phyloP scores from a whole-genome alignment of 2,888 invertebrate genomes.

The Pseudoips prasinana region DNA sequence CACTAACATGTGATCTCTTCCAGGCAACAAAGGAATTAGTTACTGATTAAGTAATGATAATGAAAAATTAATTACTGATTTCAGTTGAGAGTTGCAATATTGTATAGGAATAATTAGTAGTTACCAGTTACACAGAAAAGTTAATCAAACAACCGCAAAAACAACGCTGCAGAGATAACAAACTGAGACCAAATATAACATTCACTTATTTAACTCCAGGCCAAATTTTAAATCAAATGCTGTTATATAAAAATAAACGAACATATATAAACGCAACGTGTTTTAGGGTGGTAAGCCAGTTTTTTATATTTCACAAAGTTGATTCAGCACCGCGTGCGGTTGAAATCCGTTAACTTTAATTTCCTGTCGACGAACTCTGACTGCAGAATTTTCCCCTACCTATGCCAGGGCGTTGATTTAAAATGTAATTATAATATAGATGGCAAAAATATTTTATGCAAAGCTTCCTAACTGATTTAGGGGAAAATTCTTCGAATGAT shows the following conservation, averaged over 20 bases:
- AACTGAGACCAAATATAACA: neutral
- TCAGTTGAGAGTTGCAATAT: too few relatives aligned
- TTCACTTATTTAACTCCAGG: neutral
- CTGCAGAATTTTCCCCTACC: constrained; percentile 22
- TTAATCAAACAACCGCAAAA: neutral
- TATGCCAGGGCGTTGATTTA: constrained; percentile 6
- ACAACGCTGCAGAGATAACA: constrained; percentile 1
- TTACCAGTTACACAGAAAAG: neutral
- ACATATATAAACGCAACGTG: constrained; percentile 1
- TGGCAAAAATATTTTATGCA: too few relatives aligned
- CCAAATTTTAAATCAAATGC: constrained; percentile 6
- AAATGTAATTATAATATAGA: neutral
- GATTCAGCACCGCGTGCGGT: constrained; percentile 22
- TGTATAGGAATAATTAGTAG: too few relatives aligned
- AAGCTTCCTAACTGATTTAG: too few relatives aligned
- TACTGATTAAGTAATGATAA: too few relatives aligned
- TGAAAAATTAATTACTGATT: too few relatives aligned
- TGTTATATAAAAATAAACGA: constrained; percentile 1
- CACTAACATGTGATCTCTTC: too few relatives aligned
- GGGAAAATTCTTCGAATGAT: too few relatives aligned
- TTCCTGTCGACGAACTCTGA: constrained; percentile 39
- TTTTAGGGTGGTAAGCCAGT: constrained; percentile 4
- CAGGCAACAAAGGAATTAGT: too few relatives aligned
- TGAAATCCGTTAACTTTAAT: constrained; percentile 43
- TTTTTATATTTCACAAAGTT: constrained; percentile 24